Evolutionary conservation across 2,113 vertebrate species (phyloP), one percentile per base, ranked within the genome.

Genomic region (Sorex fumeus): DNA sequence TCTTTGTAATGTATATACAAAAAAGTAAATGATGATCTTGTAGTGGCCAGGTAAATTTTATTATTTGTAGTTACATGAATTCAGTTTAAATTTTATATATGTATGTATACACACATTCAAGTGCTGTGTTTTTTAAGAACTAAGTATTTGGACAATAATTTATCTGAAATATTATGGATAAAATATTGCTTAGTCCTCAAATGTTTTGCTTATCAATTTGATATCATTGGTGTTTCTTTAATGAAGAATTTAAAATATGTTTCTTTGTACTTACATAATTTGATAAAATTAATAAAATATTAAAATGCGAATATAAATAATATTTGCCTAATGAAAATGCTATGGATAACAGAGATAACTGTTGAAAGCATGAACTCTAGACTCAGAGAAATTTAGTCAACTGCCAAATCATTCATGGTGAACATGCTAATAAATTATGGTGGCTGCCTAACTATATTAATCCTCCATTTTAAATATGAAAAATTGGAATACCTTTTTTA

Each of bases 261-360:
- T 70, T 6, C 19, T 80, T 30, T 67, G 6, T 21, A 11, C 16
- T 28, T 86, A 34, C 9, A 2, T 30, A 67, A 60, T 13, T 75
- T 93, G 70, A 75, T 16, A 32, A 70, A 8, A 32, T 72, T 89
- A 88, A 76, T 84, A 67, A 92, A 77, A 53, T 36, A 27, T 82
- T 85, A 60, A 90, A 62, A 75, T 72, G 25, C 78, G 43, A 84
- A 16, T 13, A 70, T 13, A 88, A 81, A 25, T 50, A 28, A 6
- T 85, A 36, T 60, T 67, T 30, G 19, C 1, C 8, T 82, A 30
- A 18, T 50, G 30, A 88, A 82, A 64, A 83, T 67, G 50, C 36
- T 75, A 45, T 28, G 53, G 18, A 66, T 2, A 57, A 27, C 23
- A n/a, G 10, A 88, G 3, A 10, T 8, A 85, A 40, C 25, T 15